These are phyloP conservation scores for Pangasius larnaudii DNA, from an alignment of 2,797 vertebrate genomes.

Conservation along the genomic window DNA sequence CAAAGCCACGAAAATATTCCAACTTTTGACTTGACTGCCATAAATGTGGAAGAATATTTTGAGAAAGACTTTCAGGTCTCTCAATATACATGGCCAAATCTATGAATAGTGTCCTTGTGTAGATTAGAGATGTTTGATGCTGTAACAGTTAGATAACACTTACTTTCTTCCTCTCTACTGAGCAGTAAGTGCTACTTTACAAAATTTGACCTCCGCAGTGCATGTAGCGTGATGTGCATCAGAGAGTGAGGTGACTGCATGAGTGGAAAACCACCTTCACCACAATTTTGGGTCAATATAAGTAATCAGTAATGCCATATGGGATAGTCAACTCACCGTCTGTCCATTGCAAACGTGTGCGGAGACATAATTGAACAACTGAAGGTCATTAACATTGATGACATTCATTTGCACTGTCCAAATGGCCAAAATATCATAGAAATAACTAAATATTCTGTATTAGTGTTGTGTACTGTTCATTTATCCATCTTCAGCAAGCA, in stretches of 20 bases:
- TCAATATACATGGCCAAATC: neutral
- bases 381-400: slow-evolving; percentile 1
- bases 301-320: slow-evolving; percentile 1
- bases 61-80: neutral
- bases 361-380: neutral
- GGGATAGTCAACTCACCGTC: neutral
- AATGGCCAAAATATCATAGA: neutral
- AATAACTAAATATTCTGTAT: neutral
- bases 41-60: neutral
- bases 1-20: too few relatives aligned
- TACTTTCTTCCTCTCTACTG: neutral
- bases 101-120: neutral
- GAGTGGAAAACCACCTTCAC: neutral
- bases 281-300: neutral
- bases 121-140: neutral
- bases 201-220: neutral
- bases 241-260: neutral
- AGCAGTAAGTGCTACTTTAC: neutral
- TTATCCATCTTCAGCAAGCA: neutral
- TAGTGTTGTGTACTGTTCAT: neutral
- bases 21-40: neutral
- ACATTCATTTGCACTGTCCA: neutral
- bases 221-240: neutral
- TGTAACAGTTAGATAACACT: neutral
- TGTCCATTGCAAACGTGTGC: neutral